These are phyloP conservation scores for Torymus tubicola DNA, from an alignment of 2,888 invertebrate species.

Conservation along the genomic window DNA sequence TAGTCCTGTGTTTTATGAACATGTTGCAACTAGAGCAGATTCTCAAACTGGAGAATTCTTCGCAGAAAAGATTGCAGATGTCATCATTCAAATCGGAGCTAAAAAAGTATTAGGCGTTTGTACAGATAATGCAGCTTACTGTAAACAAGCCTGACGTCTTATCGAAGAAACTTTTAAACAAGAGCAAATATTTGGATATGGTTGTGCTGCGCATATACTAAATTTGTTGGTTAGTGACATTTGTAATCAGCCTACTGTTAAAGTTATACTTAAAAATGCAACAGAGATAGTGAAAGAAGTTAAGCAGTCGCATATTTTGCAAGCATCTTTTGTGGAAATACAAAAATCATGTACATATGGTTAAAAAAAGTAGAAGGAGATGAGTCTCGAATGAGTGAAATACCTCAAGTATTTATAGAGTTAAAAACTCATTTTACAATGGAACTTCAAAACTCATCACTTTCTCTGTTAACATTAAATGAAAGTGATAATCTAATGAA, in stretches of 20 bases:
- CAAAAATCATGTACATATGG: constrained; percentile 41
- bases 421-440: constrained; percentile 40
- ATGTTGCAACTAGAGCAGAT: constrained; percentile 19
- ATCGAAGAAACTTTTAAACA: constrained; percentile 22
- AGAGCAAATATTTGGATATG: constrained; percentile 7
- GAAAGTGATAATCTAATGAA: constrained; percentile 4
- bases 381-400: constrained; percentile 48
- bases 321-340: constrained; percentile 53
- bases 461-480: not conserved
- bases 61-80: not conserved
- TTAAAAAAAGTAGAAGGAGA: constrained; percentile 53
- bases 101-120: constrained; percentile 42
- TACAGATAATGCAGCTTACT: constrained; percentile 42
- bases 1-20: constrained; percentile 35
- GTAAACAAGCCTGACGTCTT: constrained; percentile 14
- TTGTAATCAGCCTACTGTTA: constrained; percentile 12
- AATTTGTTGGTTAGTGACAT: constrained; percentile 31
- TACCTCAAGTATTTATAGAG: constrained; percentile 50
- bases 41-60: constrained; percentile 37
- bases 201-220: constrained; percentile 32
- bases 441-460: not conserved
- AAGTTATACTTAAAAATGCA: not conserved
- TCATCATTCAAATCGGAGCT: constrained; percentile 36
- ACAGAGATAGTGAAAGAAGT: constrained; percentile 48
- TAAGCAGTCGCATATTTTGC: constrained; percentile 43